Base-by-base conservation (phyloP, 2,888 invertebrate genomes). In the Drosophila nr. medialis region DNA sequence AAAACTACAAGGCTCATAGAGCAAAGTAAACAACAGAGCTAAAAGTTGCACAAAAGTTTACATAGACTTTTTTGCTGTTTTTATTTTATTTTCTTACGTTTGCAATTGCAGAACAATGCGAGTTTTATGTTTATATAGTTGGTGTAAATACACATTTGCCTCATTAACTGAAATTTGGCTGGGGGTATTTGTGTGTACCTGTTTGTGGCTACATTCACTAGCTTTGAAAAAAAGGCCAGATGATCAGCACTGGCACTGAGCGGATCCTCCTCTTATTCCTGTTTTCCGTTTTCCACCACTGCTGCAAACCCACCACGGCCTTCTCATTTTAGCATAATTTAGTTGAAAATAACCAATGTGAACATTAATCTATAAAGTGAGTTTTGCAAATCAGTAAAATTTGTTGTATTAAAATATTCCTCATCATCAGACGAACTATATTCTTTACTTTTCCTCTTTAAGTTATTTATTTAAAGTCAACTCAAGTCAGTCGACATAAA, bases 1-100 rank as follows among this genome's bases (percentile, higher is more conserved):
- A 81, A 81, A 80, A 73, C 82, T 82, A 75, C 80, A 82, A 65
- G 76, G 67, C 76, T 67, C 70, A 63, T 65, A 77, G 74, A 67
- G 64, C 61, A 48, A 67, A 36, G 53, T 42, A 48, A 60, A 64
- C 75, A 54, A 56, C 66, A 74, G 53, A 64, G 36, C 62, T 45
- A 62, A 64, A 50, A 69, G 49, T 62, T 77, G 68, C 64, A 62
- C 64, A 68, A 61, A 70, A 53, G 38, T 59, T 64, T 60, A 63
- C 62, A 64, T 42, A 67, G 55, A 66, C 53, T 42, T 53, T 51
- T 34, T 66, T 63, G 58, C 38, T 64, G 42, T 18, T 48, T 30
- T 8, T 40, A 13, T 10, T 40, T 51, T 68, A 30, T 32, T 64
- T 51, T 24, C 38, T 49, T 56, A 36, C 38, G 45, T 64, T 49